A percentile compares a stretch with the other conserved stretches of the same genome.
These are phyloP conservation scores for Metaphire vulgaris DNA, from an alignment of 1,140 invertebrate species.

Conservation along the genomic window DNA sequence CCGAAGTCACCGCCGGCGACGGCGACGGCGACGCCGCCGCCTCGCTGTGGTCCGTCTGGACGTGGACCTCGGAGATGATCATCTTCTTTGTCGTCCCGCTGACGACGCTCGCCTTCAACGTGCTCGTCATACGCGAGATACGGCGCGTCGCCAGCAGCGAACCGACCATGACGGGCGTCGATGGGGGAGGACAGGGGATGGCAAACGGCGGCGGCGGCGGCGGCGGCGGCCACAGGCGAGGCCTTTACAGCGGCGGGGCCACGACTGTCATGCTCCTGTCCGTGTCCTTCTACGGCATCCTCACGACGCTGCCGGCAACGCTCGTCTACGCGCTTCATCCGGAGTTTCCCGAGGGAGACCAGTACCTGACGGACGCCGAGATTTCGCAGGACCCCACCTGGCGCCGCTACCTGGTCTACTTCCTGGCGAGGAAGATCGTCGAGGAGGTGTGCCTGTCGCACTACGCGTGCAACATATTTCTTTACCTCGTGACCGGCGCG, in stretches of 20 bases:
- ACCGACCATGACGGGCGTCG: background rate
- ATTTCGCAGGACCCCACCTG: constrained; percentile 26
- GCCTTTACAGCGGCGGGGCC: constrained; percentile 31
- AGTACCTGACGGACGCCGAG: constrained; percentile 29
- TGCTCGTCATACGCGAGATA: constrained; percentile 44
- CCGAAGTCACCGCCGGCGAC: constrained; percentile 16
- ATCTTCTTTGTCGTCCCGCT: constrained; percentile 44
- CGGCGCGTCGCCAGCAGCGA: background rate
- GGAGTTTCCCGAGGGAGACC: background rate
- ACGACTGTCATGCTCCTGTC: constrained; percentile 49
- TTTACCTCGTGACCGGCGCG: constrained; percentile 45
- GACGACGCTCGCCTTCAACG: constrained; percentile 43
- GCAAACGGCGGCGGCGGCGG: background rate
- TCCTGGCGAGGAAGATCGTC: constrained; percentile 36
- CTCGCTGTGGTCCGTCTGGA: constrained; percentile 39
- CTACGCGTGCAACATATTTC: constrained; percentile 49
- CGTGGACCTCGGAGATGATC: constrained; percentile 40
- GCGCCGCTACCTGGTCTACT: constrained; percentile 35
- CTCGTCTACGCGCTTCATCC: constrained; percentile 38
- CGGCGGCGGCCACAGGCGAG: background rate
- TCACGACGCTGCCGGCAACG: constrained; percentile 48
- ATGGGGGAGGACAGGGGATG: background rate
- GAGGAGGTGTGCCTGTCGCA: constrained; percentile 49
- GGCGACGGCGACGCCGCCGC: constrained; percentile 32
- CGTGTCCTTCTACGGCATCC: constrained; percentile 49